These are phyloP conservation scores for Leptoteleia sp. DNA, from an alignment of 1,140 invertebrate species.

Conservation along the genomic window DNA sequence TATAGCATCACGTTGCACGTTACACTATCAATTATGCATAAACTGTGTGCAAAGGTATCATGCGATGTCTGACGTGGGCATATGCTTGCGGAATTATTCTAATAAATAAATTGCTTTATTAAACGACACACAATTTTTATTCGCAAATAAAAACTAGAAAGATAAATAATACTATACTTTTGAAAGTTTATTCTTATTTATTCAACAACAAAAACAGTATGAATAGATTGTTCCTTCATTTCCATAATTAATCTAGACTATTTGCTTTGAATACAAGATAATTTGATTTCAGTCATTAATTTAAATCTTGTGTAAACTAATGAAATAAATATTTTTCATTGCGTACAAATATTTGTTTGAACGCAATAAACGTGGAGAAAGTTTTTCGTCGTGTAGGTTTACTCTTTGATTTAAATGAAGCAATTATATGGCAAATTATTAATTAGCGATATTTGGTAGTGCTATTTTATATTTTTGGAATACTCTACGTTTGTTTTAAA, in stretches of 20 bases:
- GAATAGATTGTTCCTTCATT: too few species aligned
- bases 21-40: constrained; percentile 30
- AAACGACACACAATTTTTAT: constrained; percentile 15
- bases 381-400: too few species aligned
- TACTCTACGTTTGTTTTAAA: constrained; percentile 46
- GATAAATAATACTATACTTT: constrained; percentile 21
- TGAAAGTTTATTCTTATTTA: constrained; percentile 5
- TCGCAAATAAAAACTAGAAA: constrained; percentile 18
- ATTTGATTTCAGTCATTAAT: constrained; percentile 5
- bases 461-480: constrained; percentile 36
- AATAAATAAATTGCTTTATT: constrained; percentile 41
- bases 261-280: constrained; percentile 11
- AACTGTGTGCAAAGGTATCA: constrained; percentile 31
- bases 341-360: too few species aligned
- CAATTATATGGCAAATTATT: constrained; percentile 25
- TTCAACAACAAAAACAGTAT: background rate
- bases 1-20: constrained; percentile 24
- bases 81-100: constrained; percentile 20
- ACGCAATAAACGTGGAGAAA: too few species aligned
- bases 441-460: constrained; percentile 24
- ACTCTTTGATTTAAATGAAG: constrained; percentile 6
- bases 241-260: constrained; percentile 25
- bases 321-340: constrained; percentile 1
- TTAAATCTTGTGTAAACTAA: background rate
- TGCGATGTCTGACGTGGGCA: constrained; percentile 46